A percentile compares a stretch with the other conserved stretches of the same genome.
phyloP scores from a whole-genome alignment of 2,113 vertebrate species.

The Hippoglossus stenolepis region DNA sequence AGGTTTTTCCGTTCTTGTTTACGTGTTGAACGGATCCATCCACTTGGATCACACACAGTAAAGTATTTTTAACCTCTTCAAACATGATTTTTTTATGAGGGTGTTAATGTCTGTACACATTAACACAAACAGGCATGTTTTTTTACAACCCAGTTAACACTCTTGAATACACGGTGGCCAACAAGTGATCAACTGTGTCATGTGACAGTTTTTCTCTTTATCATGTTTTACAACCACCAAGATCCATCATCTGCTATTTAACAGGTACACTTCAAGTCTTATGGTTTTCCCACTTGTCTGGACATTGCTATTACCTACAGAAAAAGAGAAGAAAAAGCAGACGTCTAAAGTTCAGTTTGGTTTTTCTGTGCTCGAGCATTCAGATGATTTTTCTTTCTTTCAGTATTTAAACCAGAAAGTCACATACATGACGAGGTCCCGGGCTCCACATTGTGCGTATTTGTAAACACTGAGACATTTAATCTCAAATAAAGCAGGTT shows the following conservation, averaged over 20 bases:
- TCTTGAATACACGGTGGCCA: background rate
- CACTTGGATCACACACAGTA: background rate
- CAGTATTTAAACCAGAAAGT: background rate
- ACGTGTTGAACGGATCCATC: background rate
- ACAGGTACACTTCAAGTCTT: no score
- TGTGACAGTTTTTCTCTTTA: no score
- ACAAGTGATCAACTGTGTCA: no score
- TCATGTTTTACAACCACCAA: background rate
- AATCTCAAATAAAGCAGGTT: background rate
- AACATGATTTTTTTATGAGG: background rate
- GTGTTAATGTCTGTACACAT: background rate
- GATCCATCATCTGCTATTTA: background rate
- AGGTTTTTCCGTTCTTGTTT: conserved; percentile 1
- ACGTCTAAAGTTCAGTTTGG: background rate
- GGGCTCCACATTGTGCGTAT: background rate
- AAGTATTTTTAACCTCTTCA: background rate
- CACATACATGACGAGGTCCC: background rate
- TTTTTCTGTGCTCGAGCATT: background rate
- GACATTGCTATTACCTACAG: background rate
- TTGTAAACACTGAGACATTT: background rate
- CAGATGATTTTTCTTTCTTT: background rate
- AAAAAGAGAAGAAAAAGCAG: background rate
- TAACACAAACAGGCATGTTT: no score
- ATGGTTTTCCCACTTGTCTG: background rate
- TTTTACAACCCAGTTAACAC: background rate